Percentiles rank a stretch among this genome's conserved stretches.
These are phyloP conservation scores for Agrotis exclamationis DNA, from an alignment of 2,888 invertebrate species.

Conservation along the genomic window DNA sequence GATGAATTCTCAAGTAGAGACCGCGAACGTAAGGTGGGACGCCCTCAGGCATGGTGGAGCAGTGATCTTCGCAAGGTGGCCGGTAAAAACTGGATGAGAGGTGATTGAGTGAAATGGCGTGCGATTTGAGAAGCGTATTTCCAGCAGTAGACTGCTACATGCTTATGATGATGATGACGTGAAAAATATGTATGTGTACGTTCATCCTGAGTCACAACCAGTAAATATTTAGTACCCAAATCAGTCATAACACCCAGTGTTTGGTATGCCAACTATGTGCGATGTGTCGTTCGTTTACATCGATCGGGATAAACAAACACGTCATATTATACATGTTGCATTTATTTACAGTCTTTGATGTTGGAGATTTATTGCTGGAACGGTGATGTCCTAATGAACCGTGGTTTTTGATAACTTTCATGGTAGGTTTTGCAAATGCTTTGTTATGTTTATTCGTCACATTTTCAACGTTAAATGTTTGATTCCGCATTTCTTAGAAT, in stretches of 20 bases:
- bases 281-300: conserved; percentile 15
- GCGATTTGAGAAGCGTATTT: too few relatives aligned
- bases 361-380: conserved; percentile 18
- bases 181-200: not conserved
- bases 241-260: conserved; percentile 14
- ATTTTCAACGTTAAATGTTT: not conserved
- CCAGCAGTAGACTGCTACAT: too few relatives aligned
- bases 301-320: conserved; percentile 33
- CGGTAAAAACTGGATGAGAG: too few relatives aligned
- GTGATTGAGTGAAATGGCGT: too few relatives aligned
- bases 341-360: conserved; percentile 33
- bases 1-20: too few relatives aligned
- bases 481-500: not conserved
- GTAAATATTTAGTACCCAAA: conserved; percentile 37
- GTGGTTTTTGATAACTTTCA: conserved; percentile 17
- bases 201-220: conserved; percentile 16
- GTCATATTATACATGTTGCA: conserved; percentile 31
- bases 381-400: conserved; percentile 3
- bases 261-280: conserved; percentile 40
- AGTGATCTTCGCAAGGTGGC: too few relatives aligned
- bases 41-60: too few relatives aligned
- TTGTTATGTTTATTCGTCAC: not conserved
- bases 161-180: too few relatives aligned
- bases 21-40: too few relatives aligned
- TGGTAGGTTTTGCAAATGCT: not conserved